Conservation (phyloP, 2,113 vertebrate genomes). For the Pseudopodoces humilis region DNA sequence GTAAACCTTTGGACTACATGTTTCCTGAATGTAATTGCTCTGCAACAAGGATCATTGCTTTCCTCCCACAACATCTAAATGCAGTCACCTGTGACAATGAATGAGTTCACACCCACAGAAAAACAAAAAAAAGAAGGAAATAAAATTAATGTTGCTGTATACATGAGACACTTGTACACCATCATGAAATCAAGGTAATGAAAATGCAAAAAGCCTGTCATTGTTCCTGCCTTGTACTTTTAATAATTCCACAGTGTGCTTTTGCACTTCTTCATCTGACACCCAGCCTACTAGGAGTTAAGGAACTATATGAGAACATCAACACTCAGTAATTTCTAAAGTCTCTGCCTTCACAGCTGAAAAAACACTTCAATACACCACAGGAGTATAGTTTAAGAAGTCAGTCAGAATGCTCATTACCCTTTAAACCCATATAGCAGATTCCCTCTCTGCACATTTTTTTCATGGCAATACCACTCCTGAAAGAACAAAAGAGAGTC, state of each 20-base stretch:
- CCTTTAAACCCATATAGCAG: rapidly evolving
- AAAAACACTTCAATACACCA: background rate
- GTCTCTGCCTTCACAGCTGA: background rate
- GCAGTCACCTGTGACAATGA: background rate
- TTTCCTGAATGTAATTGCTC: background rate
- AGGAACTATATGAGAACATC: background rate
- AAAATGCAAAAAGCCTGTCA: background rate
- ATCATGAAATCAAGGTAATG: background rate
- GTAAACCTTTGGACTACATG: background rate
- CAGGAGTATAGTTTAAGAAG: background rate
- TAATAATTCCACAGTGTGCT: background rate
- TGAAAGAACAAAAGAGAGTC: background rate
- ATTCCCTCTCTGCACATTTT: background rate
- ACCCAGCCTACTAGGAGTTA: background rate
- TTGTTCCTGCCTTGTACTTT: background rate
- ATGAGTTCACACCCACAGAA: background rate
- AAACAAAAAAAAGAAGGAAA: background rate
- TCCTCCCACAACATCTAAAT: background rate
- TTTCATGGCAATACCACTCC: background rate
- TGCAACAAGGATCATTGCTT: background rate
- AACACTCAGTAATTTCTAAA: background rate
- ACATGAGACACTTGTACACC: background rate
- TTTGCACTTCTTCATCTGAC: background rate
- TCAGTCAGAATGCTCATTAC: background rate
- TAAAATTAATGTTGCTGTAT: background rate